Conservation (phyloP, 1,140 invertebrate species). For the Sipha flava region DNA sequence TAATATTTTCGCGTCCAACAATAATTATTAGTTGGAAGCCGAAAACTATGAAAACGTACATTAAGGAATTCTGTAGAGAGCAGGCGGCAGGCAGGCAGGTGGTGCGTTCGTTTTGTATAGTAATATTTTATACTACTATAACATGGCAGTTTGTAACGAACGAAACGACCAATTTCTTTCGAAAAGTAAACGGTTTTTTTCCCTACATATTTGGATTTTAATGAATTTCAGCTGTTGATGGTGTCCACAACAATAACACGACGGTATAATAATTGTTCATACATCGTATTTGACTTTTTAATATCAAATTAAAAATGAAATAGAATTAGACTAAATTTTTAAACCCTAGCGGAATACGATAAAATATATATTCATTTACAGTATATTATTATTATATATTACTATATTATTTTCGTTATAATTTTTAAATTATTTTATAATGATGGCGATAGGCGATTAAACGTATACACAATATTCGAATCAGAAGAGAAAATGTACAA, state of each 20-base stretch:
- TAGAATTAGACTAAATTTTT: too few species aligned
- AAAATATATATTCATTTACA: background rate
- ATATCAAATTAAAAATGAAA: background rate
- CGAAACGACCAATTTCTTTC: background rate
- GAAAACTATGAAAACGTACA: too few species aligned
- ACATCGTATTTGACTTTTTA: background rate
- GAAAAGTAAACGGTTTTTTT: background rate
- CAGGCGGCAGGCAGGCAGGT: background rate
- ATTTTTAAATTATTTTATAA: too few species aligned
- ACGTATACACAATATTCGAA: background rate
- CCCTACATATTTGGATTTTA: background rate
- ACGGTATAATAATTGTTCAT: background rate
- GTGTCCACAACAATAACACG: background rate
- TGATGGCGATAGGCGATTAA: too few species aligned
- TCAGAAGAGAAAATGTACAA: background rate
- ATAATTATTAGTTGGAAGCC: too few species aligned
- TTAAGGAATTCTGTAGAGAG: background rate
- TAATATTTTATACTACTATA: background rate
- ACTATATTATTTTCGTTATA: too few species aligned
- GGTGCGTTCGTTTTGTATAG: background rate
- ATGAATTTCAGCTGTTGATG: background rate
- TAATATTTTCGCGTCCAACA: too few species aligned
- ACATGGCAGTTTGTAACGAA: background rate
- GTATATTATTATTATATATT: too few species aligned
- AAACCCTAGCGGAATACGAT: background rate